Percentiles rank a stretch among this genome's conserved stretches.
phyloP scores from a whole-genome alignment of 2,888 invertebrate genomes.

The Drosophila tanythrix region DNA sequence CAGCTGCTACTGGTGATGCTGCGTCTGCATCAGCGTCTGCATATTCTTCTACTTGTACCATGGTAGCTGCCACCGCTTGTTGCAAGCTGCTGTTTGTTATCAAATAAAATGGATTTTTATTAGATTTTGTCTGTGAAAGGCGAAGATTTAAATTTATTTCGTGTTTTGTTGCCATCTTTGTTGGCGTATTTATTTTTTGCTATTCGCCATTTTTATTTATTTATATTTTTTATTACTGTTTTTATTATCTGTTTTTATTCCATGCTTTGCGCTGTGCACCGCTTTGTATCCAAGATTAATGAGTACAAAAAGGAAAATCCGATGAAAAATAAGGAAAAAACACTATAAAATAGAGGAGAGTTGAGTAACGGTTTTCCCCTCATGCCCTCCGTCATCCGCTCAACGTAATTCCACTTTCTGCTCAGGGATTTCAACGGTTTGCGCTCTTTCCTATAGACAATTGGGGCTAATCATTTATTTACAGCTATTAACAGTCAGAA shows the following conservation, averaged over 20 bases:
- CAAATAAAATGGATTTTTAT: slow-evolving; percentile 78
- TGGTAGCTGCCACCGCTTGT: slow-evolving; percentile 7
- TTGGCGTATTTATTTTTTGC: slow-evolving; percentile 44
- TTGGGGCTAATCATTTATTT: slow-evolving; percentile 44
- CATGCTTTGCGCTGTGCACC: slow-evolving; percentile 50
- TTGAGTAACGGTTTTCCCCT: slow-evolving; percentile 21
- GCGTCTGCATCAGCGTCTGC: neutral
- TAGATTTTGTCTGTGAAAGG: slow-evolving; percentile 72
- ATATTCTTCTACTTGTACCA: slow-evolving; percentile 7
- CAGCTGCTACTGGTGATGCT: slow-evolving; percentile 64
- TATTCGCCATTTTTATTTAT: slow-evolving; percentile 9
- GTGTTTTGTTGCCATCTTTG: slow-evolving; percentile 50
- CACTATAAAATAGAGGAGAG: slow-evolving; percentile 18
- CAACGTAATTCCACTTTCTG: neutral
- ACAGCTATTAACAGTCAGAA: slow-evolving; percentile 24
- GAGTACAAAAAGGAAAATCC: slow-evolving; percentile 46
- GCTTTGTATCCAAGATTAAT: slow-evolving; percentile 63
- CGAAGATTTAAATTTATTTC: slow-evolving; percentile 74
- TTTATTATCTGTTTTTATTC: slow-evolving; percentile 11
- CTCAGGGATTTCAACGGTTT: slow-evolving; percentile 13
- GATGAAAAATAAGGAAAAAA: neutral
- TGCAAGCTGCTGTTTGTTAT: slow-evolving; percentile 53
- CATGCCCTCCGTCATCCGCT: neutral
- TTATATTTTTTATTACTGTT: slow-evolving; percentile 22
- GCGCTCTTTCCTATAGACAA: slow-evolving; percentile 31